Percentiles rank a stretch among this genome's conserved stretches.
These are phyloP conservation scores for Amphipoea oculea DNA, from an alignment of 2,888 invertebrate species.

Conservation along the genomic window DNA sequence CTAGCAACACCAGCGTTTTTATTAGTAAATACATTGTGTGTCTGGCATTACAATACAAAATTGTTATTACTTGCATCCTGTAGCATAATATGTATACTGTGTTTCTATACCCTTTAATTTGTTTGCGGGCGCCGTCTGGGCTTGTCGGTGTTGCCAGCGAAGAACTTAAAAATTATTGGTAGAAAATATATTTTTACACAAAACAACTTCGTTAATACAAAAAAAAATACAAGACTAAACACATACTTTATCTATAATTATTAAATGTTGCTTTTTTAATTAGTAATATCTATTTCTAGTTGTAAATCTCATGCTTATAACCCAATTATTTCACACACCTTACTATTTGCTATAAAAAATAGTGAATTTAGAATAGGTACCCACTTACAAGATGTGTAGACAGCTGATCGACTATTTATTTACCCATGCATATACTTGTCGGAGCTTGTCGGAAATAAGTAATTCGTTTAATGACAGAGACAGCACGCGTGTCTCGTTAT, in stretches of 20 bases:
- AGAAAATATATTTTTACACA: constrained; percentile 29
- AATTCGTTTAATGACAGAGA: too few species aligned
- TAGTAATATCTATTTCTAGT: constrained; percentile 49
- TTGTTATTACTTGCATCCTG: constrained; percentile 74
- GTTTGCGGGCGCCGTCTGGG: constrained; percentile 58
- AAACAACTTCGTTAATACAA: neutral
- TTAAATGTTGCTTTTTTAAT: constrained; percentile 30
- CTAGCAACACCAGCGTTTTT: constrained; percentile 27
- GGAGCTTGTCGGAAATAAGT: too few species aligned
- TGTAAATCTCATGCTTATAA: constrained; percentile 47
- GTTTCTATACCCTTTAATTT: constrained; percentile 75
- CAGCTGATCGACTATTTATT: neutral
- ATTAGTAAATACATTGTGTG: constrained; percentile 25
- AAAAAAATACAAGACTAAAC: constrained; percentile 14
- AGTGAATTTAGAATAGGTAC: neutral
- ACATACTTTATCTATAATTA: neutral
- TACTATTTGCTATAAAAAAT: constrained; percentile 23
- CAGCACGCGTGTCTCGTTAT: too few species aligned
- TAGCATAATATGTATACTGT: constrained; percentile 74
- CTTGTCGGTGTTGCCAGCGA: constrained; percentile 64
- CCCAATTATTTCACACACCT: constrained; percentile 57
- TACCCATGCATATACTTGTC: neutral
- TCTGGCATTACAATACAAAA: constrained; percentile 59
- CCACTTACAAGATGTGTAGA: constrained; percentile 21
- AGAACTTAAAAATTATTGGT: constrained; percentile 38